A percentile compares a stretch with the other conserved stretches of the same genome.
These are phyloP conservation scores for Ctenoplectra terminalis DNA, from an alignment of 1,140 invertebrate genomes.

Conservation along the genomic window DNA sequence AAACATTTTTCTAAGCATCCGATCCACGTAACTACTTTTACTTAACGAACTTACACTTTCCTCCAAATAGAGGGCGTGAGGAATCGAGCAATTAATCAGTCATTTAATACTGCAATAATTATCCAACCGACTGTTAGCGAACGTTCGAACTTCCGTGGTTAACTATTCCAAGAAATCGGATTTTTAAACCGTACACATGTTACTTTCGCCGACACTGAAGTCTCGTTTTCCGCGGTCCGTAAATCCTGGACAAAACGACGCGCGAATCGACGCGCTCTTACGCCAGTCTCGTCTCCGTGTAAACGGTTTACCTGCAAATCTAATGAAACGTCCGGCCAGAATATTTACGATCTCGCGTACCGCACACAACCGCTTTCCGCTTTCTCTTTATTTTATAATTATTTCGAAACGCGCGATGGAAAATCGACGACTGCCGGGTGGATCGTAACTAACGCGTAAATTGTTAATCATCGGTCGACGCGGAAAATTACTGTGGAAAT, in stretches of 20 bases:
- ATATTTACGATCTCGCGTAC: conserved; percentile 34
- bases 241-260: conserved; percentile 18
- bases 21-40: too few species aligned
- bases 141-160: not conserved
- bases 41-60: not conserved
- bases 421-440: not conserved
- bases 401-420: not conserved
- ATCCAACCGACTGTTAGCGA: not conserved
- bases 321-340: conserved; percentile 3
- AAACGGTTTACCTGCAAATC: conserved; percentile 14
- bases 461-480: not conserved
- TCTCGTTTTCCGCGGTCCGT: conserved; percentile 27
- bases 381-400: conserved; percentile 45
- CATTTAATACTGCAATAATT: not conserved
- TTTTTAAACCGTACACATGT: conserved; percentile 12
- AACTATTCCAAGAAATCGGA: conserved; percentile 17
- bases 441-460: not conserved
- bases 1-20: too few species aligned
- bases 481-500: not conserved
- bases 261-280: conserved; percentile 5
- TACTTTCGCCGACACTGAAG: conserved; percentile 29
- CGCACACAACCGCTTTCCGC: not conserved
- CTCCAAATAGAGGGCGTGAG: not conserved
- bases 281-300: not conserved
- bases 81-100: not conserved